Evolutionary conservation across 2,113 vertebrate species (phyloP).

Genomic region (Sinocyclocheilus anshuiensis): DNA sequence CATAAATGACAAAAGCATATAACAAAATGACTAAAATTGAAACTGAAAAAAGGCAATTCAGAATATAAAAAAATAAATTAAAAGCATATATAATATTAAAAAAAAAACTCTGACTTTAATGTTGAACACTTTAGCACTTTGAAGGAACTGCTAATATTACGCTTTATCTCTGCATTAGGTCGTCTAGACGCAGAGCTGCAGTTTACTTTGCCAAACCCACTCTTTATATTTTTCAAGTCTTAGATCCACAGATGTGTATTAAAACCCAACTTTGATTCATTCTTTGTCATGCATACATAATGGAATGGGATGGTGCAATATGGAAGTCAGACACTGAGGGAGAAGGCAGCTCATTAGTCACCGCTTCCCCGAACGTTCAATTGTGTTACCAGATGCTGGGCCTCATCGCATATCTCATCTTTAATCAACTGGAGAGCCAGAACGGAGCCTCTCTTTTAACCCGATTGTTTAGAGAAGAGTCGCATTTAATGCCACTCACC

Average conservation of each 20-base stretch:
- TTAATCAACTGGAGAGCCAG: conserved; percentile 36
- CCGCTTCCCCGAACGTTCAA: neutral
- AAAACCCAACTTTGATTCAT: conserved; percentile 9
- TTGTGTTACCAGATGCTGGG: conserved; percentile 39
- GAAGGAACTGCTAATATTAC: neutral
- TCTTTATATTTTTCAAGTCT: neutral
- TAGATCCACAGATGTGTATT: neutral
- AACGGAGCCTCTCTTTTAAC: conserved; percentile 11
- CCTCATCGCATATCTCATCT: conserved; percentile 16
- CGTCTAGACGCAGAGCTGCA: neutral
- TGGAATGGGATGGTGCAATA: neutral
- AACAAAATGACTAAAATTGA: no score
- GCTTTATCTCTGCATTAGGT: neutral
- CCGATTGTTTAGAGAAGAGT: conserved; percentile 22
- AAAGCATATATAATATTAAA: neutral
- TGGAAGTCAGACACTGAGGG: neutral
- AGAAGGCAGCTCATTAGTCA: conserved; percentile 20
- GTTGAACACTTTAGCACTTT: neutral
- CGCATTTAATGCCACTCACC: conserved; percentile 11
- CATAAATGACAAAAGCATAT: no score
- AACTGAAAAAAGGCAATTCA: no score
- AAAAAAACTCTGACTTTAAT: neutral
- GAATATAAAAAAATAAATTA: neutral
- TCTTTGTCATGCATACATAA: conserved; percentile 20
- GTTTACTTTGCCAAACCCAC: neutral